Conservation (phyloP, 2,797 vertebrate genomes). For the Takifugu ocellatus region DNA sequence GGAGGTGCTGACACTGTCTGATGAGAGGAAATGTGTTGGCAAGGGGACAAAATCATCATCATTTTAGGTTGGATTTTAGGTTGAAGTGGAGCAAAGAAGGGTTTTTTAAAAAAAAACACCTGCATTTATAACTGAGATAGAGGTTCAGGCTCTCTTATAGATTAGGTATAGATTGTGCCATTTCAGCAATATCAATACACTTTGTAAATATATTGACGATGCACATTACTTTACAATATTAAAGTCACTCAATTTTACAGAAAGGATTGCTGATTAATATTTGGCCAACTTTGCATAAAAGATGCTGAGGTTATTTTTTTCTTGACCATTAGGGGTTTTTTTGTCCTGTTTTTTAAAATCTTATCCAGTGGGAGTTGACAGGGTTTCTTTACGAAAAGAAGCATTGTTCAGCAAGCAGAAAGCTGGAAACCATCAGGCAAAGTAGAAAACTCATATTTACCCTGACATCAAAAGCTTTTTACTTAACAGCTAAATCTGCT, state of each 20-base stretch:
- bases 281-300: neutral
- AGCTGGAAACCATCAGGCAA: constrained; percentile 16
- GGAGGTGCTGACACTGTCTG: too few relatives aligned
- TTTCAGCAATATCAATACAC: too few relatives aligned
- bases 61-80: too few relatives aligned
- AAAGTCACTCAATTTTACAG: neutral
- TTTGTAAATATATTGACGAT: neutral
- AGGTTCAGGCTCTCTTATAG: too few relatives aligned
- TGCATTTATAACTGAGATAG: too few relatives aligned
- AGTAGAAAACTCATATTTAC: constrained; percentile 17
- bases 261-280: neutral
- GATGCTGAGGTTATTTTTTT: constrained; percentile 19
- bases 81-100: too few relatives aligned
- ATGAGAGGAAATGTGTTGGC: too few relatives aligned
- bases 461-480: constrained; percentile 10
- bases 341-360: neutral
- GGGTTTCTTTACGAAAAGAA: constrained; percentile 1
- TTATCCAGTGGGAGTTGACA: constrained; percentile 2
- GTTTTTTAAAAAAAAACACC: too few relatives aligned
- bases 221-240: neutral
- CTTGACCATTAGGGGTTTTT: constrained; percentile 5
- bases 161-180: too few relatives aligned
- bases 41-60: too few relatives aligned
- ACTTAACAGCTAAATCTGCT: constrained; percentile 19
- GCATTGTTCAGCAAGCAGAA: neutral